These are phyloP conservation scores for Lemur catta DNA, from an alignment of 2,797 vertebrate species.

Conservation along the genomic window DNA sequence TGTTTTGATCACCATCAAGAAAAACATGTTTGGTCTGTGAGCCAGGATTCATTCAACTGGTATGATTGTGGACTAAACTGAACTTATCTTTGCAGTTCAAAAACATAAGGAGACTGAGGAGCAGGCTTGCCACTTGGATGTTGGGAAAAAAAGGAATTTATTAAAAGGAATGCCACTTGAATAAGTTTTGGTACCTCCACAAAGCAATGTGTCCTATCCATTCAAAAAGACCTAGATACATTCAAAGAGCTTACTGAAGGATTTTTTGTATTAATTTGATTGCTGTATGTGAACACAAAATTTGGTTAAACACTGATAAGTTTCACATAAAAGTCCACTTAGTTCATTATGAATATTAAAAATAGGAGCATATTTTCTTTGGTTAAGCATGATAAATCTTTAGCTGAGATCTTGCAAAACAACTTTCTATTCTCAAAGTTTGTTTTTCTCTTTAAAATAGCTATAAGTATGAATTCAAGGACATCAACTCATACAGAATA, in stretches of 20 bases:
- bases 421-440: neutral
- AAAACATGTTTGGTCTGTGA: neutral
- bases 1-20: neutral
- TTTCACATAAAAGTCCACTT: neutral
- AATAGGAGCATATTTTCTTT: neutral
- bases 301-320: neutral
- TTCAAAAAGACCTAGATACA: constrained; percentile 12
- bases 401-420: neutral
- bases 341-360: constrained; percentile 5
- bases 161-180: neutral
- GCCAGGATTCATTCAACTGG: neutral
- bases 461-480: neutral
- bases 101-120: neutral
- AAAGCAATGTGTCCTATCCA: neutral
- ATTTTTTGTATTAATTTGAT: neutral
- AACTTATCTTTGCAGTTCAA: neutral
- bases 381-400: constrained; percentile 4
- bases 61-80: neutral
- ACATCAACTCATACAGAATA: neutral
- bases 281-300: neutral
- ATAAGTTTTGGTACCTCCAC: neutral
- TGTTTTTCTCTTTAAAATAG: neutral
- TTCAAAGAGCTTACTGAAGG: neutral
- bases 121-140: neutral
- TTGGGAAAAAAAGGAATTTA: neutral